Evolutionary conservation across 2,888 invertebrate species (phyloP).

Genomic region (Conomelus anceps): DNA sequence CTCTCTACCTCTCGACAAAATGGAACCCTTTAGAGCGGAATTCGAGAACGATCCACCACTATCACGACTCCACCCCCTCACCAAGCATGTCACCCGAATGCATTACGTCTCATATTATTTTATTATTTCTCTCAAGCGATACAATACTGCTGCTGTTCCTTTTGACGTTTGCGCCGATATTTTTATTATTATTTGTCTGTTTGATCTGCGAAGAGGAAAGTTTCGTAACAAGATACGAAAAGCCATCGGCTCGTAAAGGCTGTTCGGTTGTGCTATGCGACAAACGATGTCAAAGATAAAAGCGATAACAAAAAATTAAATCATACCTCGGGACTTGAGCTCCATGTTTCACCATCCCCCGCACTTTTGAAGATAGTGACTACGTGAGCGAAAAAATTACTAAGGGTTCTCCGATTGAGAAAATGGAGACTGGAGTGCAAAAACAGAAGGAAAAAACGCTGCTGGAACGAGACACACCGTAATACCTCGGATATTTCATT

Average conservation of each 20-base stretch:
- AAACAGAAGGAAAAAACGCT: neutral
- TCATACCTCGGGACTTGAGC: neutral
- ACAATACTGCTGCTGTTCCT: neutral
- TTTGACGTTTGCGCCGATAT: neutral
- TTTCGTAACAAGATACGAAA: neutral
- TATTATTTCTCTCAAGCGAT: neutral
- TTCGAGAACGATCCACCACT: neutral
- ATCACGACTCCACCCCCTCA: neutral
- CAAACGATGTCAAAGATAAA: slow-evolving; percentile 2
- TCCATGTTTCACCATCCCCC: neutral
- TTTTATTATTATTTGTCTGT: neutral
- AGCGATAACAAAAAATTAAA: slow-evolving; percentile 13
- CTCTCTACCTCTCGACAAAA: slow-evolving; percentile 2
- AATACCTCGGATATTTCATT: neutral
- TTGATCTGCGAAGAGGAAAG: neutral
- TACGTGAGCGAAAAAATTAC: neutral
- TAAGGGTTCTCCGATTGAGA: neutral
- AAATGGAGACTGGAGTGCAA: neutral
- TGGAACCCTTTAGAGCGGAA: slow-evolving; percentile 12
- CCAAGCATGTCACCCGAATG: neutral
- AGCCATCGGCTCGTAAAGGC: neutral
- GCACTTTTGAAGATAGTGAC: neutral
- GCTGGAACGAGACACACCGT: neutral
- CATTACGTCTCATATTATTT: neutral
- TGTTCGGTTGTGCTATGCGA: neutral